Conservation (phyloP, 2,797 vertebrate species). For the Chloroceryle amazona region DNA sequence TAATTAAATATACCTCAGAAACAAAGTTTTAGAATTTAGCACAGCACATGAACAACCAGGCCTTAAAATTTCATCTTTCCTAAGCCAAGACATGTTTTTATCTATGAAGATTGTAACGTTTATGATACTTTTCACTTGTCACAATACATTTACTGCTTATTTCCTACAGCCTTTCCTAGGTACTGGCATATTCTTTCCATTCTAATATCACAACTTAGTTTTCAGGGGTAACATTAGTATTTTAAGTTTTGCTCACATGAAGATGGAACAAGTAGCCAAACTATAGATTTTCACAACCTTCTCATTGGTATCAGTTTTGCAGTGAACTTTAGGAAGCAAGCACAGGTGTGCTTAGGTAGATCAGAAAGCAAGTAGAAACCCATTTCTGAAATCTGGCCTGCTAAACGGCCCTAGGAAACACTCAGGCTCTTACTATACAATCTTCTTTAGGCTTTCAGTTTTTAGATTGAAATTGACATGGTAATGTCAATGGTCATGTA, state of each 20-base stretch:
- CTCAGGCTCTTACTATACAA: background rate
- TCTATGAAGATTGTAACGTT: constrained; percentile 34
- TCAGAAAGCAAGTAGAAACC: background rate
- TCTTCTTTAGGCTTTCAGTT: background rate
- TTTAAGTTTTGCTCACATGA: background rate
- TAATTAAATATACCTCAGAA: constrained; percentile 12
- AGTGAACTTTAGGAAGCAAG: background rate
- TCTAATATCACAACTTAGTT: constrained; percentile 14
- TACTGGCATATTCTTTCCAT: background rate
- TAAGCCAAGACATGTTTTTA: background rate
- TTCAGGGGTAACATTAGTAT: background rate
- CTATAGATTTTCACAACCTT: background rate
- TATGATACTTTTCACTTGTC: constrained; percentile 26
- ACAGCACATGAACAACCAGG: background rate
- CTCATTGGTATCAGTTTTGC: background rate
- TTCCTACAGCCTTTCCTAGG: background rate
- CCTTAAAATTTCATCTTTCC: constrained; percentile 25
- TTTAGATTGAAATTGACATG: background rate
- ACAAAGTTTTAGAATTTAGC: background rate
- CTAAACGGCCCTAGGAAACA: background rate
- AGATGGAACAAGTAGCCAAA: background rate
- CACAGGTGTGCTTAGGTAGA: background rate
- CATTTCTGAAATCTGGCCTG: background rate
- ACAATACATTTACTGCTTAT: constrained; percentile 24
- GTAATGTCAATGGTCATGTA: background rate